phyloP scores from a whole-genome alignment of 2,888 invertebrate genomes.

The Notodonta dromedarius region DNA sequence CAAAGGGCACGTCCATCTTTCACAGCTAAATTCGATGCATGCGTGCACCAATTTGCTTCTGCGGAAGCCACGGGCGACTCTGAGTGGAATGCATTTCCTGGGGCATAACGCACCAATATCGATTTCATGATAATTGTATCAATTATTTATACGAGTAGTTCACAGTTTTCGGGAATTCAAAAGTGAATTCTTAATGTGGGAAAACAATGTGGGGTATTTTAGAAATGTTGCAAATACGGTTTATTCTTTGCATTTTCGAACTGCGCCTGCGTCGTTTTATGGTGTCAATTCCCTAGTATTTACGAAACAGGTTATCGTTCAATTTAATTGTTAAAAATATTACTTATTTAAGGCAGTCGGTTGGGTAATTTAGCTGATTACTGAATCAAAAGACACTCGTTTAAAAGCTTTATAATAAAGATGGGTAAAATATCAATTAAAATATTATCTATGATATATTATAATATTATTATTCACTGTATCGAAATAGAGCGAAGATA shows the following conservation, averaged over 20 bases:
- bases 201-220: constrained; percentile 33
- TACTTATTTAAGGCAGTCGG: too few relatives aligned
- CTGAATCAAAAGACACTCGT: too few relatives aligned
- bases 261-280: not conserved
- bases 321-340: too few relatives aligned
- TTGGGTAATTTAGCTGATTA: too few relatives aligned
- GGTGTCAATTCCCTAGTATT: not conserved
- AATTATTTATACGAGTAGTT: not conserved
- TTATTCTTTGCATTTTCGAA: not conserved
- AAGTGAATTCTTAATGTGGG: constrained; percentile 41
- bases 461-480: too few relatives aligned
- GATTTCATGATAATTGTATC: constrained; percentile 19
- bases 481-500: too few relatives aligned
- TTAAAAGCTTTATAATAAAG: too few relatives aligned
- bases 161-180: constrained; percentile 22
- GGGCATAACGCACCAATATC: constrained; percentile 11
- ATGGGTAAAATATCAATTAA: too few relatives aligned
- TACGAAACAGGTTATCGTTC: too few relatives aligned
- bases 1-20: constrained; percentile 62
- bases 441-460: too few relatives aligned
- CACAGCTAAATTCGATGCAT: constrained; percentile 45
- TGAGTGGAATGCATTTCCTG: constrained; percentile 17
- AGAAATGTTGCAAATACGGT: constrained; percentile 9
- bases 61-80: constrained; percentile 64
- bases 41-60: constrained; percentile 63